A percentile compares a stretch with the other conserved stretches of the same genome.
These are phyloP conservation scores for Apodemus sylvaticus DNA, from an alignment of 2,113 vertebrate species.

Conservation along the genomic window DNA sequence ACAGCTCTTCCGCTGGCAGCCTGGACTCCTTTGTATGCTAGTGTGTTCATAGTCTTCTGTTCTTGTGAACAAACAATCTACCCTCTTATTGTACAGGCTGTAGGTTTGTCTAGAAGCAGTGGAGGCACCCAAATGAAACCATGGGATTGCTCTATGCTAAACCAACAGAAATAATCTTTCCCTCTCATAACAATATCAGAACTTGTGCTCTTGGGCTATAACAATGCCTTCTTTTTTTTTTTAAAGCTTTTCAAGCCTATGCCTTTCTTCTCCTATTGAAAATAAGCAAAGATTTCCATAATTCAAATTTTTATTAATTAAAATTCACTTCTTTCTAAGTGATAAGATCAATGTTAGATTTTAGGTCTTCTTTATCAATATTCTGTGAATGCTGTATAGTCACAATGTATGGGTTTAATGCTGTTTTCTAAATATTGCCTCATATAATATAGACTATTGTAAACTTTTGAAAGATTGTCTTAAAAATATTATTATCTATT, in stretches of 20 bases:
- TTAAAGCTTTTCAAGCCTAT: not conserved
- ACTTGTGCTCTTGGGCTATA: not conserved
- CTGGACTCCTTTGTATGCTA: fast-evolving
- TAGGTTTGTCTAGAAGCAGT: not conserved
- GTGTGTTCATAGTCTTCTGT: too few species aligned
- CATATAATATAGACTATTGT: not conserved
- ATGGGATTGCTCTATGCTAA: not conserved
- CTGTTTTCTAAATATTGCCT: not conserved
- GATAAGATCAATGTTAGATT: not conserved
- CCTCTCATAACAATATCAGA: not conserved
- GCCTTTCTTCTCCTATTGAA: not conserved
- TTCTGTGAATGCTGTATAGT: not conserved
- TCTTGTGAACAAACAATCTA: too few species aligned
- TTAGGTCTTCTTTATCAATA: not conserved
- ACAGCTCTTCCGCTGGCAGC: not conserved
- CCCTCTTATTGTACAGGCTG: not conserved
- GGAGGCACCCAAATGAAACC: not conserved
- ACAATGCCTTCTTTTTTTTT: not conserved
- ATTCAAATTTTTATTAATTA: constrained; percentile 3
- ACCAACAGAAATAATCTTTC: not conserved
- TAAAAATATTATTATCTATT: not conserved
- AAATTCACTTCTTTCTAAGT: not conserved
- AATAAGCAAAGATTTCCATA: not conserved
- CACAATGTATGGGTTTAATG: not conserved
- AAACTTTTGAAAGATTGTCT: not conserved